These are phyloP conservation scores for Pelusios castaneus DNA, from an alignment of 2,113 vertebrate genomes.

Conservation along the genomic window DNA sequence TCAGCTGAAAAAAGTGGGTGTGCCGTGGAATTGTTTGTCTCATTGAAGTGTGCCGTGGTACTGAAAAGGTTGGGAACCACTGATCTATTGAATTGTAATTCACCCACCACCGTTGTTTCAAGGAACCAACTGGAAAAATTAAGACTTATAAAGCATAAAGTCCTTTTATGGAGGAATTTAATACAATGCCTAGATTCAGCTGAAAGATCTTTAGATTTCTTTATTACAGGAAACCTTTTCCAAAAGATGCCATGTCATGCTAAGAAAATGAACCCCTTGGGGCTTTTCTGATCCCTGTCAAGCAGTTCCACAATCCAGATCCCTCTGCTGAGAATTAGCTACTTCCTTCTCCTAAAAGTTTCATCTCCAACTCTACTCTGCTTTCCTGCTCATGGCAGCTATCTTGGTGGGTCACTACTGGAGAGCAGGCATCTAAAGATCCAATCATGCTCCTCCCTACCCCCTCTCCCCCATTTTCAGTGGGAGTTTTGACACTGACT, in stretches of 20 bases:
- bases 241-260: neutral
- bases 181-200: neutral
- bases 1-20: too few relatives aligned
- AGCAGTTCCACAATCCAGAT: neutral
- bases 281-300: neutral
- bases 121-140: neutral
- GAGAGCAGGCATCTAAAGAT: neutral
- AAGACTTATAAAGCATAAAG: neutral
- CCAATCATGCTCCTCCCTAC: too few relatives aligned
- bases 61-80: too few relatives aligned
- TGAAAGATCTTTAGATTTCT: neutral
- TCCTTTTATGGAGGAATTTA: too few relatives aligned
- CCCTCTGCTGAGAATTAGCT: neutral
- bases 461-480: neutral
- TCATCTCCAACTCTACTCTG: rapidly evolving
- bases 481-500: neutral
- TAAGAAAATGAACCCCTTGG: neutral
- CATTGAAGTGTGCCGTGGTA: too few relatives aligned
- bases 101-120: neutral
- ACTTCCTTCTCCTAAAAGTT: neutral
- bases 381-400: neutral
- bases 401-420: neutral
- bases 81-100: neutral
- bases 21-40: too few relatives aligned
- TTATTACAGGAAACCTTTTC: neutral